Evolutionary conservation across 2,888 invertebrate species (phyloP), one percentile per base, ranked within the genome.

Genomic region (Serripes groenlandicus): DNA sequence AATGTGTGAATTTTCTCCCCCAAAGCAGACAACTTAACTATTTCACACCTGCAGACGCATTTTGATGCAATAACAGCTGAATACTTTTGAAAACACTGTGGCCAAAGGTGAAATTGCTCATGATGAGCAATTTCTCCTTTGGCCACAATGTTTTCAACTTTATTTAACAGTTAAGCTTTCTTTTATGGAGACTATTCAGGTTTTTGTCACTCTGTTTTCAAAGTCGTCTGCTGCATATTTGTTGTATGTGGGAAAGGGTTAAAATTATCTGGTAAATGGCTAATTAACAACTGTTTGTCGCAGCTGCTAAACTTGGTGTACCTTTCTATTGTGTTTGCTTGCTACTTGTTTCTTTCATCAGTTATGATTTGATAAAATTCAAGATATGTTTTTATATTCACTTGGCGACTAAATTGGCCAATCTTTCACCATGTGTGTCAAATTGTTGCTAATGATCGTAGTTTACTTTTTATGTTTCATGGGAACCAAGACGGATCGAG

Each of bases 371-470:
- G 66, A 42, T 66, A 42, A 37, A 66, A 66, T 66, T 34, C 21
- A 15, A 64, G 64, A 64, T 66, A 42, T 66, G 30, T 56, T 26
- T 26, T 56, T 66, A n/a, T 23, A 42, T 66, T 66, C 35, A 66
- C 28, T 7, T 9, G 66, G 26, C 42, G 26, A 42, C 42, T 4
- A 66, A 66, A 66, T 66, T 66, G 66, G 66, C 66, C 66, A 66
- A 66, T 66, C 42, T 66, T 42, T 37, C 66, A 42, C 66, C 42
- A 37, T 42, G 66, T 66, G 66, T n/a, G n/a, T 7, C 23, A 66
- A 66, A 66, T 66, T 66, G 42, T 37, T 37, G 66, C 42, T 35
- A 66, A 66, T 66, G 42, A 66, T 66, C 66, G 42, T 37, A 66
- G 66, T 66, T 66, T 26, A 32, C 18, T 23, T 32, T 56, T 15